phyloP scores from a whole-genome alignment of 2,113 vertebrate genomes.

The Calidris pygmaea region DNA sequence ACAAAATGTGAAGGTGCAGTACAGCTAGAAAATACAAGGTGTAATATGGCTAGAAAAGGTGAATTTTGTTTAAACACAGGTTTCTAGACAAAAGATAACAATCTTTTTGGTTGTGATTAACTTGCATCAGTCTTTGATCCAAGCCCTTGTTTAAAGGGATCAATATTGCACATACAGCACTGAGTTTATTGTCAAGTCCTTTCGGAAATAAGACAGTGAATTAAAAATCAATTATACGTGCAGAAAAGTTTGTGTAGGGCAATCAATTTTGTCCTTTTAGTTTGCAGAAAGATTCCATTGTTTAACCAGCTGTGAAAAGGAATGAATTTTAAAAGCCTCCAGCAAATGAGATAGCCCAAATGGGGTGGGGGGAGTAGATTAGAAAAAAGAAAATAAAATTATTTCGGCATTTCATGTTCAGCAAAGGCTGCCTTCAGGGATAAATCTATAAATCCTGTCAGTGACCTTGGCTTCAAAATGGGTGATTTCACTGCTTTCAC shows the following conservation, averaged over 20 bases:
- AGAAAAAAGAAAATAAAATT: not conserved
- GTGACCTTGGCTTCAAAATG: slow-evolving; percentile 73
- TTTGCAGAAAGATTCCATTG: slow-evolving; percentile 71
- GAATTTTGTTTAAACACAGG: slow-evolving; percentile 2
- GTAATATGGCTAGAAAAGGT: not conserved
- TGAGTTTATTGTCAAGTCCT: slow-evolving; percentile 65
- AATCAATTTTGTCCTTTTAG: slow-evolving; percentile 67
- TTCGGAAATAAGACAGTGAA: slow-evolving; percentile 65
- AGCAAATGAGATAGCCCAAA: slow-evolving; percentile 54
- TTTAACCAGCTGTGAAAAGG: slow-evolving; percentile 69
- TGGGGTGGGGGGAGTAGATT: not conserved
- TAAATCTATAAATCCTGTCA: slow-evolving; percentile 75
- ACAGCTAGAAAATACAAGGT: not conserved
- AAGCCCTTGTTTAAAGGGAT: slow-evolving; percentile 41
- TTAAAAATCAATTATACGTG: slow-evolving; percentile 76
- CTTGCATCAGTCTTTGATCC: slow-evolving; percentile 39
- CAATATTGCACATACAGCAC: slow-evolving; percentile 19
- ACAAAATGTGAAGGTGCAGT: not conserved
- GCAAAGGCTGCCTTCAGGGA: slow-evolving; percentile 76
- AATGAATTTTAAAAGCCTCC: slow-evolving; percentile 64
- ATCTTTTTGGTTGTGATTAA: slow-evolving; percentile 47
- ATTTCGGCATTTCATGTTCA: slow-evolving; percentile 57
- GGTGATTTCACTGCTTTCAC: not conserved
- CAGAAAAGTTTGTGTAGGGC: slow-evolving; percentile 62
- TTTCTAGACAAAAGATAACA: slow-evolving; percentile 22